Evolutionary conservation across 2,888 invertebrate genomes (phyloP).

Genomic region (Aphidius colemani): DNA sequence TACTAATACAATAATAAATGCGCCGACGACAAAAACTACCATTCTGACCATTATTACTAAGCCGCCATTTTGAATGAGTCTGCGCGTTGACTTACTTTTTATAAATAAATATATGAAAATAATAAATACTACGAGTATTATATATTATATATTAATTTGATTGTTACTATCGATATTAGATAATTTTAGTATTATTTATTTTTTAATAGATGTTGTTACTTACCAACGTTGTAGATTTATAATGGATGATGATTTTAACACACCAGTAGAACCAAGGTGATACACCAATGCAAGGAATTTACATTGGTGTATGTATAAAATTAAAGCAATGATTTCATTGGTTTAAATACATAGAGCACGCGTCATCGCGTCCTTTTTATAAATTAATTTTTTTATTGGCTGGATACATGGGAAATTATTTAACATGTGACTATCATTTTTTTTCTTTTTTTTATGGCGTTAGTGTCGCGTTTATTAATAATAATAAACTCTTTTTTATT

Average conservation of each 20-base stretch:
- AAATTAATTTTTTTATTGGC: constrained; percentile 41
- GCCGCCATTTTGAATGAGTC: constrained; percentile 59
- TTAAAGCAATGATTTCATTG: constrained; percentile 54
- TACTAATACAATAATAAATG: constrained; percentile 46
- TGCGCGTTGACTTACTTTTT: constrained; percentile 58
- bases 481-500: neutral
- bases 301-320: constrained; percentile 45
- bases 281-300: constrained; percentile 31
- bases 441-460: neutral
- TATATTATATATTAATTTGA: neutral
- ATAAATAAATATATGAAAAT: too few relatives aligned
- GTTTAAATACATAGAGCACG: constrained; percentile 40
- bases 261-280: constrained; percentile 5
- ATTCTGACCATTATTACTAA: constrained; percentile 30
- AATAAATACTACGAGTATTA: neutral
- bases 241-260: neutral
- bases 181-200: neutral
- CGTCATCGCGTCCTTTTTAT: constrained; percentile 47
- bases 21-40: constrained; percentile 29
- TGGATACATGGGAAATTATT: constrained; percentile 17
- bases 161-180: neutral
- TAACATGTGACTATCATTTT: constrained; percentile 43
- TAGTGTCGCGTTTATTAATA: neutral
- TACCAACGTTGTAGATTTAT: constrained; percentile 9
- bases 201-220: constrained; percentile 14